Percentiles rank a stretch among this genome's conserved stretches.
These are phyloP conservation scores for Onthophagus sagittarius DNA, from an alignment of 2,888 invertebrate genomes.

Conservation along the genomic window DNA sequence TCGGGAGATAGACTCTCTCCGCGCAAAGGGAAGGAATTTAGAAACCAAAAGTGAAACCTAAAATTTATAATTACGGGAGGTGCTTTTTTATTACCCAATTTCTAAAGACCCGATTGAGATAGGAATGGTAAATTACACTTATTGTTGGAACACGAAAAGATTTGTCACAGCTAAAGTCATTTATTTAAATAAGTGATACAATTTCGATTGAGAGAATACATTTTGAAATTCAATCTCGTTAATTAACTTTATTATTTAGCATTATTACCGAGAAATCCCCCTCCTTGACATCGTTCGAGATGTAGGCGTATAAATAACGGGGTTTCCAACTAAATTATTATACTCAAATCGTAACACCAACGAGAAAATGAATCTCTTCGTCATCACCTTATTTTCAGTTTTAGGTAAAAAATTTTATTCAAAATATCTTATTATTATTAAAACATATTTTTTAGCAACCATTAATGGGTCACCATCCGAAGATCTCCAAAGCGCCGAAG, in stretches of 20 bases:
- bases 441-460: not conserved
- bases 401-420: not conserved
- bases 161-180: not conserved
- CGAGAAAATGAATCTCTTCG: not conserved
- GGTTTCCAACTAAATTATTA: not conserved
- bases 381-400: not conserved
- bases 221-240: not conserved
- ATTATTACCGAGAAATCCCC: not conserved
- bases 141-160: not conserved
- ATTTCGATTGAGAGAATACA: not conserved
- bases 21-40: not conserved
- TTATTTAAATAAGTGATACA: not conserved
- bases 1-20: not conserved
- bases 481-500: slow-evolving; percentile 26
- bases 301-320: not conserved
- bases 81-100: not conserved
- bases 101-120: not conserved
- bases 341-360: not conserved
- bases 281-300: not conserved
- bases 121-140: not conserved
- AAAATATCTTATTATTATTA: not conserved
- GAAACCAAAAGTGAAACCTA: not conserved
- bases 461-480: not conserved
- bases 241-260: not conserved
- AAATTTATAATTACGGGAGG: not conserved